Evolutionary conservation across 2,797 vertebrate species (phyloP).

Genomic region (Hemibagrus guttatus): DNA sequence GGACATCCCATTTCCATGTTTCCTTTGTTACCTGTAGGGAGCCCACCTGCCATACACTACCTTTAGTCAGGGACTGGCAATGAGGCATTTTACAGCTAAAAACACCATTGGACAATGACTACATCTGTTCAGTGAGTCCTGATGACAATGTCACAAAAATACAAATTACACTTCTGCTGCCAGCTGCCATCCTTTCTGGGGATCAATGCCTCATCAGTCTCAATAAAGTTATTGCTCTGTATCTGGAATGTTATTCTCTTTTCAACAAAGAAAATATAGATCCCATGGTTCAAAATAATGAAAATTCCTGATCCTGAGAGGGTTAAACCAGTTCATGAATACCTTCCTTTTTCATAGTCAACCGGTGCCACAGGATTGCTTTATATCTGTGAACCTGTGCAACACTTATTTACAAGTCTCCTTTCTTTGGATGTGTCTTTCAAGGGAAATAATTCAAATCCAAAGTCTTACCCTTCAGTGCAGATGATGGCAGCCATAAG

Average conservation of each 20-base stretch:
- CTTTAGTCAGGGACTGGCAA: background rate
- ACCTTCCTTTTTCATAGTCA: background rate
- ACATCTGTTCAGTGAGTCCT: background rate
- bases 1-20: background rate
- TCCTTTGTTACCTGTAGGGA: background rate
- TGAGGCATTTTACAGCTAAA: background rate
- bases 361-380: background rate
- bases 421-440: background rate
- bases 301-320: background rate
- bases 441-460: background rate
- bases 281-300: background rate
- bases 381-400: background rate
- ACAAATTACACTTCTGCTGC: conserved; percentile 6
- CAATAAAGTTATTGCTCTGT: background rate
- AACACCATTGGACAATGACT: background rate
- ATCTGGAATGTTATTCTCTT: background rate
- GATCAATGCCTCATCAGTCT: background rate
- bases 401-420: background rate
- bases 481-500: background rate
- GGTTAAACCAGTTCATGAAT: background rate
- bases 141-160: background rate
- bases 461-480: background rate
- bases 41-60: background rate
- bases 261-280: background rate
- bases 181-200: background rate